phyloP scores from a whole-genome alignment of 2,113 vertebrate genomes.

The Arvicanthis niloticus region DNA sequence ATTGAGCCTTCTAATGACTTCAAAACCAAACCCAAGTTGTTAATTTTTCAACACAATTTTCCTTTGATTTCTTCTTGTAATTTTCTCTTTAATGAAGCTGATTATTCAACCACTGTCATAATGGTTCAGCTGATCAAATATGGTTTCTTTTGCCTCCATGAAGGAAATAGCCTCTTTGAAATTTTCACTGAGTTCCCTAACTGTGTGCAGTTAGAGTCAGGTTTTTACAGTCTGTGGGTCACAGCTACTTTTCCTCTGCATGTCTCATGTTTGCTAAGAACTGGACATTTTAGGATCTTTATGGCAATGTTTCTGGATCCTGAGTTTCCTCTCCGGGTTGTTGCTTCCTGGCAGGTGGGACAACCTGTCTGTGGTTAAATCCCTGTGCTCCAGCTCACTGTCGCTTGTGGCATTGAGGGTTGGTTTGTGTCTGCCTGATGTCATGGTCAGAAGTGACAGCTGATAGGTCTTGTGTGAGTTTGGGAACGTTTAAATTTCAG shows the following conservation, averaged over 20 bases:
- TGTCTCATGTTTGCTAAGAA: neutral
- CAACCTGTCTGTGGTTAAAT: neutral
- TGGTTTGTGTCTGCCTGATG: neutral
- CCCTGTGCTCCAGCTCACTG: neutral
- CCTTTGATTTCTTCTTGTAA: neutral
- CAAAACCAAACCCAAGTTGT: neutral
- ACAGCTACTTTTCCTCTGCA: neutral
- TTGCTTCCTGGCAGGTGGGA: neutral
- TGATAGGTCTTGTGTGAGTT: neutral
- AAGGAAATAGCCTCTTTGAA: neutral
- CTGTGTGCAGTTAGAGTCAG: neutral
- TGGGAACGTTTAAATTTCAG: neutral
- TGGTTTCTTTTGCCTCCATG: neutral
- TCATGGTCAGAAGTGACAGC: neutral
- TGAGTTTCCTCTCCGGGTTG: neutral
- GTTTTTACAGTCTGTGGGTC: neutral
- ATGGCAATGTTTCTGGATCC: neutral
- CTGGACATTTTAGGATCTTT: neutral
- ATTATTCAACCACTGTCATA: neutral
- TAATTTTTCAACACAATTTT: neutral
- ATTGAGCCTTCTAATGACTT: neutral
- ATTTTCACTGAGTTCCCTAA: neutral
- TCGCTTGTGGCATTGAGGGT: neutral
- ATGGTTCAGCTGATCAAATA: neutral
- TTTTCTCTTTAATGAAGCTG: slow-evolving; percentile 18